A percentile compares a stretch with the other conserved stretches of the same genome.
Conservation (phyloP, 2,797 vertebrate genomes). For the Sebastes hopkinsi region DNA sequence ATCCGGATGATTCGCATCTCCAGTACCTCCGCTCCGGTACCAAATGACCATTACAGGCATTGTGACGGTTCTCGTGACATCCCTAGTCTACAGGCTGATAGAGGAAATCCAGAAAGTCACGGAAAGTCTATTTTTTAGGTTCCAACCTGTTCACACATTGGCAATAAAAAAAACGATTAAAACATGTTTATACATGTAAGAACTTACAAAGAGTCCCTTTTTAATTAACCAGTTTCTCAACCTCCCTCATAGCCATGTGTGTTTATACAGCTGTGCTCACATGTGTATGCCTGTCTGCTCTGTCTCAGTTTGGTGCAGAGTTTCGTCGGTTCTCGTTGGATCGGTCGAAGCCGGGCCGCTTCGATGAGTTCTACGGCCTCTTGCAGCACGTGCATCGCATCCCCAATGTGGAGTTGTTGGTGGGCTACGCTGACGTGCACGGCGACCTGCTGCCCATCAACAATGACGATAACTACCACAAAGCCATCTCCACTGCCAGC, state of each 20-base stretch:
- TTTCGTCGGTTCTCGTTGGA: conserved; percentile 97
- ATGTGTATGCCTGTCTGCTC: background rate
- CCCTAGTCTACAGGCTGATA: no score
- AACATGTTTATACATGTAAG: no score
- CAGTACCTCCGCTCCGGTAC: no score
- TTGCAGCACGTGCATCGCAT: conserved; percentile 97
- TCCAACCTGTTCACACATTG: no score
- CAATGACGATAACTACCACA: conserved; percentile 97
- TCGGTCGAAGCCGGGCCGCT: conserved; percentile 94
- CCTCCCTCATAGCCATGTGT: background rate
- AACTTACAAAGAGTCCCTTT: no score
- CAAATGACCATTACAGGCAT: no score
- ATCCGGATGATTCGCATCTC: no score
- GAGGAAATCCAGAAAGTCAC: no score
- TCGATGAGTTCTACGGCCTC: conserved; percentile 97
- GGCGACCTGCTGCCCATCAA: conserved; percentile 98
- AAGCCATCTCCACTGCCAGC: conserved; percentile 94
- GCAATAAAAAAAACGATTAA: no score
- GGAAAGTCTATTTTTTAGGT: no score
- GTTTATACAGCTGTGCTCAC: background rate
- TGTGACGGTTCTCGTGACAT: no score
- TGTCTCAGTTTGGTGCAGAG: conserved; percentile 93
- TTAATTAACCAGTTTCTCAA: background rate
- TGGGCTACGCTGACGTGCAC: conserved; percentile 94
- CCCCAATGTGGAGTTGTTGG: conserved; percentile 93